Base-by-base conservation (phyloP, 30 jellyfish, hydroid and myxozoan species). In the Nemopilema nomurai region DNA sequence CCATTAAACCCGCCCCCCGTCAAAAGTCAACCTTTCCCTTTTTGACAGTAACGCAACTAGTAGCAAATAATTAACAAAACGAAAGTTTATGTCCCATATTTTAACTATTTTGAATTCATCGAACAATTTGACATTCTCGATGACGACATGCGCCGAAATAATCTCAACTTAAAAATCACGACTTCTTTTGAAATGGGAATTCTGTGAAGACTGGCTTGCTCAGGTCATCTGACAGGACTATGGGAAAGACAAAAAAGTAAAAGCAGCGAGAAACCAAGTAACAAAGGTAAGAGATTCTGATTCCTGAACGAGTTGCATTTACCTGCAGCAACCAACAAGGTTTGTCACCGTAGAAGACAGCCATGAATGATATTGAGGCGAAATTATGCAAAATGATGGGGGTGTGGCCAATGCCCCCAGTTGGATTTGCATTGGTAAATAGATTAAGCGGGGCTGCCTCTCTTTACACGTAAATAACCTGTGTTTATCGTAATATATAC, bases 141-240 rank as follows among this genome's bases (percentile, higher is more conserved):
- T n/a, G n/a, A n/a, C n/a, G n/a, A n/a, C n/a, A n/a, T n/a, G n/a
- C n/a, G 57, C 6, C 57, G 13, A 41, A 13, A 41, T 3, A 13
- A 41, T 3, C 13, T 41, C 13, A 3, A 6, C 51, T 49, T 16
- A 81, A 32, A 3, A 72, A 30, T n/a, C 33, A 20, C 30, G 33
- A 62, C 25, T 80, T 82, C 20, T 74, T 67, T 28, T 28, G 78
- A 49, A 20, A 81, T 21, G 90, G 53, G 70, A 82, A 82, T 70
- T 82, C 91, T 6, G 84, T 69, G 28, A 82, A 82, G 71, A 82
- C 78, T n/a, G 84, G 78, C 62, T 53, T 82, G 78, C 62, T 67
- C 26, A 25, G 62, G 9, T 82, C 91, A 9, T 69, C 91, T 20
- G 51, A 18, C 84, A 82, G 49, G 4, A 33, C 91, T 69, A 32